Base-by-base conservation (phyloP, 2,888 invertebrate species). In the Electrophaes corylata region DNA sequence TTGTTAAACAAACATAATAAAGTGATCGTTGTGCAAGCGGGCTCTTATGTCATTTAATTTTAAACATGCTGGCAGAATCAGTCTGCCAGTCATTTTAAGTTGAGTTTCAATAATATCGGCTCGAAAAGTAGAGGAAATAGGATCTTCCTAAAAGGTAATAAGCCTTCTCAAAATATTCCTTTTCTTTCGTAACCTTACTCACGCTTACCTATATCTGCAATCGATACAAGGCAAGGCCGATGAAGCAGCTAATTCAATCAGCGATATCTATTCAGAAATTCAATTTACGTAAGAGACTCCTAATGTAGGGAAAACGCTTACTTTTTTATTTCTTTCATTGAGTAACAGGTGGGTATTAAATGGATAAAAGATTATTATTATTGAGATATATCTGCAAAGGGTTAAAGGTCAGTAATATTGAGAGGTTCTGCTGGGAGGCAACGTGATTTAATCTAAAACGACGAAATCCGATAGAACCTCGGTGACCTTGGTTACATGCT, bases 211-310 rank as follows among this genome's bases (percentile, higher is more conserved):
- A 49, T 53, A 59, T 59, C 59, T 41, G 39, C 40, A 54, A 59
- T 54, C 59, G 46, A 59, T 60, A 56, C 50, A 67, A 69, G 71
- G 71, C 69, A 72, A 67, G 70, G 75, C 70, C 83, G 78, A 83
- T 83, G 83, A 83, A 79, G 76, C 81, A 80, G 75, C 80, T 86
- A 87, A 88, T 87, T 85, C 86, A 86, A 88, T 88, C 86, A 84
- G 76, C 75, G 80, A 81, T 84, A 86, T 85, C 86, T 81, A 84
- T 84, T 83, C 84, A 80, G 76, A 79, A 79, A 84, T 83, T 79
- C 85, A 87, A 87, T 86, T 83, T 86, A 83, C 79, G 80, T 81
- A 80, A 86, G 84, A 84, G 82, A 82, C 71, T 84, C 72, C 61
- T 70, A 74, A 71, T 74, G 75, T 60, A 57, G 55, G 53, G 62